Conservation (phyloP, 2,113 vertebrate genomes). For the Hippolais icterina region DNA sequence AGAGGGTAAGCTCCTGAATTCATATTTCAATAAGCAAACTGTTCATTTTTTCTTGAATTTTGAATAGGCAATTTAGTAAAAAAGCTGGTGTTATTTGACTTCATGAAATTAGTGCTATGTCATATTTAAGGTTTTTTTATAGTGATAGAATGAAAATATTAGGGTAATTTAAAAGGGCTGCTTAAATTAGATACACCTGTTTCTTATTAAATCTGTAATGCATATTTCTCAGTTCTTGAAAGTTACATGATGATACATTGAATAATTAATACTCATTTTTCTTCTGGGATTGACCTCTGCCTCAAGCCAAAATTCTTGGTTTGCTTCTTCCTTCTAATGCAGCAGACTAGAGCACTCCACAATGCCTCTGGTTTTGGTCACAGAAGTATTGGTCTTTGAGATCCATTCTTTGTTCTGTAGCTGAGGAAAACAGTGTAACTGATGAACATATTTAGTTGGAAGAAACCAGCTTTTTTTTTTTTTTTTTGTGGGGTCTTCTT, state of each 20-base stretch:
- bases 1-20: constrained; percentile 79
- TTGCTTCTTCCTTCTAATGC: neutral
- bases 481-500: neutral
- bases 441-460: neutral
- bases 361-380: neutral
- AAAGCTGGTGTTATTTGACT: neutral
- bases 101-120: neutral
- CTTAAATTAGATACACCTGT: neutral
- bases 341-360: neutral
- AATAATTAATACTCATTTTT: neutral
- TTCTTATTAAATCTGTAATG: neutral
- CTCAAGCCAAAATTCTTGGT: neutral
- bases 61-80: neutral
- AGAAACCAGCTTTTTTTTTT: neutral
- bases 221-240: neutral
- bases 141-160: neutral
- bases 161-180: neutral
- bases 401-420: neutral
- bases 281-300: neutral
- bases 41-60: neutral
- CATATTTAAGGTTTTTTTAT: neutral
- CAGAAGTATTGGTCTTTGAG: neutral
- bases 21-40: neutral
- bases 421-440: neutral
- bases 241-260: neutral